A percentile compares a stretch with the other conserved stretches of the same genome.
phyloP scores from a whole-genome alignment of 2,113 vertebrate genomes.

The Ophiodon elongatus region DNA sequence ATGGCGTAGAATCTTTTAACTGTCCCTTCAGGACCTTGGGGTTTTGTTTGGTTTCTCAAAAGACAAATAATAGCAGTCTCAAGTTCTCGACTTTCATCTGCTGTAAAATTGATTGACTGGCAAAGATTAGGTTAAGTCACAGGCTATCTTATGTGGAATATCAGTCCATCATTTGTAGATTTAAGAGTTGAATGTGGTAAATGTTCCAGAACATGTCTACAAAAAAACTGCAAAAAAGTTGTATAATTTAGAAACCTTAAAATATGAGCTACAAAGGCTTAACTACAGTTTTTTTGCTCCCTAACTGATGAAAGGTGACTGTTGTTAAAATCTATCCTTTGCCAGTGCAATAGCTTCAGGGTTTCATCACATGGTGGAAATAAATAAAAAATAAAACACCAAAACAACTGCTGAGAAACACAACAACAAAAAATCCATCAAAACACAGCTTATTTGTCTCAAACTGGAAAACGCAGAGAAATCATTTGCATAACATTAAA shows the following conservation, averaged over 20 bases:
- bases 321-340: not conserved
- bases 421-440: not conserved
- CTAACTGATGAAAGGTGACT: slow-evolving; percentile 6
- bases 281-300: not conserved
- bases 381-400: not conserved
- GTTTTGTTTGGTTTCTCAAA: slow-evolving; percentile 18
- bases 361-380: slow-evolving; percentile 46
- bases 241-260: not conserved
- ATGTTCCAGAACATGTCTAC: not conserved
- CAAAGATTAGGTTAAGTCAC: not conserved
- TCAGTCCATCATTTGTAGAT: no score
- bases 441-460: slow-evolving; percentile 11
- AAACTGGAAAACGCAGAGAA: not conserved
- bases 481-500: not conserved
- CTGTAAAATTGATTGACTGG: slow-evolving; percentile 5
- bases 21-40: not conserved
- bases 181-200: not conserved
- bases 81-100: slow-evolving; percentile 1
- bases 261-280: not conserved
- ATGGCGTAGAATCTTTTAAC: not conserved
- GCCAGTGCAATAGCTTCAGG: slow-evolving; percentile 8
- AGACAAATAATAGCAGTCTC: not conserved
- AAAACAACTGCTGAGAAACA: slow-evolving; percentile 25
- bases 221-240: not conserved
- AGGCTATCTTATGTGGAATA: not conserved